Evolutionary conservation across 2,888 invertebrate genomes (phyloP), one percentile per base, ranked within the genome.

Genomic region (Ochlodes sylvanus): DNA sequence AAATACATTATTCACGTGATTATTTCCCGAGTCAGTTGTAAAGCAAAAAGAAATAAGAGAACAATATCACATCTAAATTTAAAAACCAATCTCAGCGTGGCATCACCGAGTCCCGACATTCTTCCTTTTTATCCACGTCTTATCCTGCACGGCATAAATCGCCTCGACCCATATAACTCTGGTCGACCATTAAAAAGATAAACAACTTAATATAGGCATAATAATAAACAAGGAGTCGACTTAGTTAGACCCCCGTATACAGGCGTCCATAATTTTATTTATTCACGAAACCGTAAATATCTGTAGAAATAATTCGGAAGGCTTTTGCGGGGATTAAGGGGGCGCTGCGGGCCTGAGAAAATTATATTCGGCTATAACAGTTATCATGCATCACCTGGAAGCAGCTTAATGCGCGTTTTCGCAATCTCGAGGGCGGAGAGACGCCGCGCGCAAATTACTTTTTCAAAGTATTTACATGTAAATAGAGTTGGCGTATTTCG

Each of bases 301-400:
- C 89, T 86, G 87, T 88, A 87, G 89, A 84, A 91, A 92, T 93
- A 91, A 93, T 92, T 91, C 89, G 85, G 84, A 88, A 92, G 92
- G 91, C 90, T 92, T 91, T 91, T 88, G 90, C 88, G 88, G 85
- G 89, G 92, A 93, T 93, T 92, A 92, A 88, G 92, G 92, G 90
- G 89, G 89, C 87, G 90, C 84, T 88, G 90, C 83, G 90, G 89
- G 86, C 86, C 87, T 87, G 90, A 89, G 91, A 91, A 92, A 93
- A 93, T 93, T 93, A 93, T 93, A 93, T 92, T 92, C 91, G 86
- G 89, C 92, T 82, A 93, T 93, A 93, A 93, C 93, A 93, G 93
- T 93, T 89, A 92, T 89, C 93, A 92, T 93, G 93, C 89, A 93
- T 93, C 93, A 93, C 93, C 93, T 92, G 93, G 87, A 85, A 86